These are phyloP conservation scores for Lophius piscatorius DNA, from an alignment of 2,113 vertebrate species.

Conservation along the genomic window DNA sequence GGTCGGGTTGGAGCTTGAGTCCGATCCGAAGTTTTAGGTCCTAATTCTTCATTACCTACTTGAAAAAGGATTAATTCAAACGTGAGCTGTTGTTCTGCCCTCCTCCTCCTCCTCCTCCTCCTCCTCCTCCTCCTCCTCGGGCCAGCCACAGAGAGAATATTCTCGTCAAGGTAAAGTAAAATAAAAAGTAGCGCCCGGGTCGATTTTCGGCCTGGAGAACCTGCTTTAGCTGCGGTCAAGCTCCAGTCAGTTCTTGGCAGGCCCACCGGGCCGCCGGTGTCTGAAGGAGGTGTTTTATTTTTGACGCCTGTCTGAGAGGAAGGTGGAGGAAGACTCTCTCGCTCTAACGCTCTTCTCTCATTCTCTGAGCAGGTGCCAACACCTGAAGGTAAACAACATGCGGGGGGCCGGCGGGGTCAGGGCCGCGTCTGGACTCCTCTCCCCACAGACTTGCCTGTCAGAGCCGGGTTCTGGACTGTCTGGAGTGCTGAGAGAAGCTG, in stretches of 20 bases:
- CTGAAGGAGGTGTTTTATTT: constrained; percentile 68
- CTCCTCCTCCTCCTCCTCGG: too few species aligned
- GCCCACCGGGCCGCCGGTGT: constrained; percentile 65
- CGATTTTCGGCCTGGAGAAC: constrained; percentile 72
- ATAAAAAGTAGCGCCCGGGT: constrained; percentile 44
- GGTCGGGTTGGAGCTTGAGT: too few species aligned
- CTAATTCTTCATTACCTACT: too few species aligned
- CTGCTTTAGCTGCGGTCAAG: constrained; percentile 74
- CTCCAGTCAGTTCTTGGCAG: constrained; percentile 74
- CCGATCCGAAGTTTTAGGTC: too few species aligned
- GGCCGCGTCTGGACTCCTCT: constrained; percentile 62
- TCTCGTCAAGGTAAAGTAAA: constrained; percentile 4
- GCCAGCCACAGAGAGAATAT: constrained; percentile 20
- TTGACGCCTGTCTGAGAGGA: constrained; percentile 64
- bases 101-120: too few species aligned
- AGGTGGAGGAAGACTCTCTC: constrained; percentile 53
- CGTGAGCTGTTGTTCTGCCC: neutral
- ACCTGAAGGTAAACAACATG: constrained; percentile 74
- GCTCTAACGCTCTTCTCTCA: constrained; percentile 3
- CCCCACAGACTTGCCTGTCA: constrained; percentile 76
- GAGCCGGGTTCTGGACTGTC: constrained; percentile 66
- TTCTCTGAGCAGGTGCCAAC: constrained; percentile 70
- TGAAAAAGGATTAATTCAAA: too few species aligned
- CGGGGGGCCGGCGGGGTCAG: constrained; percentile 74
- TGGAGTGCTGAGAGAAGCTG: constrained; percentile 48